Percentiles rank a stretch among this genome's conserved stretches.
Conservation (phyloP, 2,888 invertebrate species). For the Thalpophila matura region DNA sequence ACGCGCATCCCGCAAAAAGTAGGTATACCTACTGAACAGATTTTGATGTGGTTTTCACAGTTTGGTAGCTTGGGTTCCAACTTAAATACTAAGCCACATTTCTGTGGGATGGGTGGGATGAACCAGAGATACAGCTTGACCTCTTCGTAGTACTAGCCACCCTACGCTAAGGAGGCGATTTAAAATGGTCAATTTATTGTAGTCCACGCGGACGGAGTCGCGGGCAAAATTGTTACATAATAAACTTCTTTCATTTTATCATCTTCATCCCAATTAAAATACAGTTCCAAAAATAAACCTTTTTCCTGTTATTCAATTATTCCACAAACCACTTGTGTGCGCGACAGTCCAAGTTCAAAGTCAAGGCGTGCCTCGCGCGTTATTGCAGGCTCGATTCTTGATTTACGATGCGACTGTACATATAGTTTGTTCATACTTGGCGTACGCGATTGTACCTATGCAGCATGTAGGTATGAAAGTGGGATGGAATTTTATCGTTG, state of each 20-base stretch:
- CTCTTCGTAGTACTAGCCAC: too few species aligned
- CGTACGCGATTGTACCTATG: slow-evolving; percentile 37
- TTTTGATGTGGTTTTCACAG: too few species aligned
- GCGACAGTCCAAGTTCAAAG: slow-evolving; percentile 80
- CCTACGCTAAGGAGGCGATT: too few species aligned
- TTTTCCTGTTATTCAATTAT: slow-evolving; percentile 24
- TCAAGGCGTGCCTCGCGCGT: slow-evolving; percentile 79
- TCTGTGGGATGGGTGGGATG: too few species aligned
- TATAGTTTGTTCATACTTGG: slow-evolving; percentile 51
- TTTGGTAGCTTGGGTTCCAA: too few species aligned
- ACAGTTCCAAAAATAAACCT: background rate
- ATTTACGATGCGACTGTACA: slow-evolving; percentile 75
- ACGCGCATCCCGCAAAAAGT: too few species aligned
- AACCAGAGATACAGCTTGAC: too few species aligned
- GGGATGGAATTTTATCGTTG: slow-evolving; percentile 49
- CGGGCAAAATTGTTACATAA: too few species aligned
- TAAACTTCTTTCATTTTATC: background rate
- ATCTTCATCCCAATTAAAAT: slow-evolving; percentile 1
- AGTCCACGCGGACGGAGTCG: too few species aligned
- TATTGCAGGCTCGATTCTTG: slow-evolving; percentile 72
- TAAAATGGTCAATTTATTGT: too few species aligned
- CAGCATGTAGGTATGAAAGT: slow-evolving; percentile 35
- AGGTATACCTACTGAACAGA: too few species aligned
- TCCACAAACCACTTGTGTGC: slow-evolving; percentile 64
- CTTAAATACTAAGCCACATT: too few species aligned